Percentiles rank a stretch among this genome's conserved stretches.
Conservation (phyloP, 2,113 vertebrate genomes). For the Paramisgurnus dabryanus region DNA sequence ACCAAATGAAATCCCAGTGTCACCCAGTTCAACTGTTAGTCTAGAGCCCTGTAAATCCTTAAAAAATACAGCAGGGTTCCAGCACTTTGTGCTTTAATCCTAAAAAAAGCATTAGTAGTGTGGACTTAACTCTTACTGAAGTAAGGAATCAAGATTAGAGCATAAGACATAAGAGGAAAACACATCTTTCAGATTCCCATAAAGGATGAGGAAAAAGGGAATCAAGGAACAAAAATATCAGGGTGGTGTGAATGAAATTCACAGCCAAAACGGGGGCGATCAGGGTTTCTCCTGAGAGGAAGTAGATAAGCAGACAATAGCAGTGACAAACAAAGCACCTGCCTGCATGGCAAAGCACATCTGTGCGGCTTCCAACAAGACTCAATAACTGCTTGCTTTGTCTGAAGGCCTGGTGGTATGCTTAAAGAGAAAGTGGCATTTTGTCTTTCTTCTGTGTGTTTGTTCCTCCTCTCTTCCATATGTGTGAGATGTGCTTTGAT, state of each 20-base stretch:
- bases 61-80: no score
- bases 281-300: constrained; percentile 67
- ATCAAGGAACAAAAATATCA: constrained; percentile 26
- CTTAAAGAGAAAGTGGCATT: constrained; percentile 77
- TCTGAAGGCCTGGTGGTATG: constrained; percentile 53
- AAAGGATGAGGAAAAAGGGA: constrained; percentile 1
- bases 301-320: constrained; percentile 76
- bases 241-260: constrained; percentile 31
- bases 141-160: neutral
- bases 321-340: constrained; percentile 67
- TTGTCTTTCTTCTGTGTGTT: constrained; percentile 69
- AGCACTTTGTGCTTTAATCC: no score
- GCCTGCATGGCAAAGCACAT: constrained; percentile 60
- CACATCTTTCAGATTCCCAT: constrained; percentile 32
- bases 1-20: no score
- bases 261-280: constrained; percentile 74
- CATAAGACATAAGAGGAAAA: neutral
- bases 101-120: neutral
- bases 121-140: neutral
- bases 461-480: constrained; percentile 66
- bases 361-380: constrained; percentile 19
- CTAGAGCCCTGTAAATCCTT: no score
- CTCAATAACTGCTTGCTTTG: constrained; percentile 5
- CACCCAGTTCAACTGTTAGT: no score
- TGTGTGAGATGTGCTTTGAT: constrained; percentile 67